These are phyloP conservation scores for Phainopepla nitens DNA, from an alignment of 2,113 vertebrate species.

Conservation along the genomic window DNA sequence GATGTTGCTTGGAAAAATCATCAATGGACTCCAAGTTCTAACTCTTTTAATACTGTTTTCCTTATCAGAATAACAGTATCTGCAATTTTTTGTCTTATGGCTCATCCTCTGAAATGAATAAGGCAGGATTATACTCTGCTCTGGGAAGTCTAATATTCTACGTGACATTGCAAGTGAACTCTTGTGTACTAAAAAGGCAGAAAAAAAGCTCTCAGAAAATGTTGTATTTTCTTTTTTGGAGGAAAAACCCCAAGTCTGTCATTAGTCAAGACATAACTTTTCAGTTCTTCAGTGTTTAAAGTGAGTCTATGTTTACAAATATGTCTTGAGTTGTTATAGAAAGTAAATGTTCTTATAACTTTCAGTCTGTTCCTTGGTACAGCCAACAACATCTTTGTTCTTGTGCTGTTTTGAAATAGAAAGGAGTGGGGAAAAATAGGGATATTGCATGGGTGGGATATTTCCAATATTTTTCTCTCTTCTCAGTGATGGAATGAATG, in stretches of 20 bases:
- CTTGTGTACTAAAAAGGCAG: background rate
- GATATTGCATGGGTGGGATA: background rate
- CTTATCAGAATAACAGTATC: background rate
- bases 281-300: background rate
- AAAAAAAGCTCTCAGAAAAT: background rate
- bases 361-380: background rate
- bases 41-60: background rate
- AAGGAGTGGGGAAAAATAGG: background rate
- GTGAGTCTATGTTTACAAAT: background rate
- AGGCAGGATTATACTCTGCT: background rate
- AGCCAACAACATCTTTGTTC: background rate
- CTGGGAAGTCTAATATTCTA: background rate
- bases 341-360: background rate
- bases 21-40: background rate
- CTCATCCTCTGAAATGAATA: background rate
- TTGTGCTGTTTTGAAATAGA: background rate
- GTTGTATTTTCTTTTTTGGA: background rate
- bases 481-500: background rate
- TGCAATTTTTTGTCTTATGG: background rate
- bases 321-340: background rate
- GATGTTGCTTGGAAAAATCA: background rate
- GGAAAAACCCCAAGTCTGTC: fast-evolving
- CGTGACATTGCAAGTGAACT: background rate
- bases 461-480: background rate
- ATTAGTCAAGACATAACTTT: background rate